phyloP scores from a whole-genome alignment of 2,888 invertebrate genomes.

The Helicoverpa assulta region DNA sequence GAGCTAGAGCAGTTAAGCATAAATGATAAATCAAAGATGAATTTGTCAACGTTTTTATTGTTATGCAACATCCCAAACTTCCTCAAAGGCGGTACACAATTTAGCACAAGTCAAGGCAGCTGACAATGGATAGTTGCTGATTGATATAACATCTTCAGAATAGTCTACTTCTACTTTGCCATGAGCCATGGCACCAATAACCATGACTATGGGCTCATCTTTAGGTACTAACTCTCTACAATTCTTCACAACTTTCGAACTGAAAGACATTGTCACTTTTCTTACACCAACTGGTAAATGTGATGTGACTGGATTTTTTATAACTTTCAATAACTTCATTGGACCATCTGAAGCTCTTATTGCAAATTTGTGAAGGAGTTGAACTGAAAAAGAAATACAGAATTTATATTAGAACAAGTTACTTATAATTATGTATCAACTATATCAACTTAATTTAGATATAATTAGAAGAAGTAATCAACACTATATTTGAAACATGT shows the following conservation, averaged over 20 bases:
- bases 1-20: neutral
- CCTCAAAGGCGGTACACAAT: conserved; percentile 98
- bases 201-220: conserved; percentile 96
- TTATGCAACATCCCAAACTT: conserved; percentile 95
- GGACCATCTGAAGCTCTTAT: conserved; percentile 97
- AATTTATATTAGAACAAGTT: neutral
- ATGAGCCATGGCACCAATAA: conserved; percentile 99
- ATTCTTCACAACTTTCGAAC: conserved; percentile 92
- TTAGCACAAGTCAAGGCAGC: conserved; percentile 99
- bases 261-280: conserved; percentile 97
- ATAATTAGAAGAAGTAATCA: too few relatives aligned
- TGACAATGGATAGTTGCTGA: conserved; percentile 98
- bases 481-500: neutral
- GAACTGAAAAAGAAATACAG: conserved; percentile 92
- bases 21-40: neutral
- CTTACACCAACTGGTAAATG: conserved; percentile 98
- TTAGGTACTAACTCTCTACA: conserved; percentile 95
- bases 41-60: conserved; percentile 43
- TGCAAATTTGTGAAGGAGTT: conserved; percentile 98
- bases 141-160: conserved; percentile 96
- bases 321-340: conserved; percentile 97
- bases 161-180: conserved; percentile 97
- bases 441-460: too few relatives aligned
- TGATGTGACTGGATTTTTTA: conserved; percentile 98
- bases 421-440: too few relatives aligned